These are phyloP conservation scores for Homarus gammarus DNA, from an alignment of 2,888 invertebrate species.

Conservation along the genomic window DNA sequence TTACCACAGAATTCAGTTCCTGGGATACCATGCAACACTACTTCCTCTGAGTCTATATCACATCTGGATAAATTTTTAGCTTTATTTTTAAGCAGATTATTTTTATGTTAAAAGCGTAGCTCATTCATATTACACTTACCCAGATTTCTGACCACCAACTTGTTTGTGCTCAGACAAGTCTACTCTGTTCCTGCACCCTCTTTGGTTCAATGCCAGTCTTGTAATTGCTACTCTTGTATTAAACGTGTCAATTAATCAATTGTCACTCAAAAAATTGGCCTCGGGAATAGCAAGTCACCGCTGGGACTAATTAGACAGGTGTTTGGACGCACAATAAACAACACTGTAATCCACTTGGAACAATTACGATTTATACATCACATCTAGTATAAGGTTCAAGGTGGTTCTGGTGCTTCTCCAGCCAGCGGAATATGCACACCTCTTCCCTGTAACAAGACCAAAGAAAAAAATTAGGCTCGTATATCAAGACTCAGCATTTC, in stretches of 20 bases:
- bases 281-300: conserved; percentile 36
- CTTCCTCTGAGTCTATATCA: neutral
- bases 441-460: conserved; percentile 27
- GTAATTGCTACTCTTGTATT: neutral
- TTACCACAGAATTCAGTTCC: neutral
- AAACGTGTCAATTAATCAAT: neutral
- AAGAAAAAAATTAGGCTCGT: neutral
- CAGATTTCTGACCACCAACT: neutral
- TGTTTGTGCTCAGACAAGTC: neutral
- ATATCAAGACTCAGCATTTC: neutral
- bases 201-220: conserved; percentile 18
- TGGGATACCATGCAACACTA: neutral
- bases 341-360: conserved; percentile 25
- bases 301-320: conserved; percentile 28
- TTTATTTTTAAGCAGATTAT: neutral
- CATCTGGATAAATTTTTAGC: neutral
- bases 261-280: conserved; percentile 4
- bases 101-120: neutral
- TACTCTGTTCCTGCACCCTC: conserved; percentile 9
- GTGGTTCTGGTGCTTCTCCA: conserved; percentile 47
- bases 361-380: conserved; percentile 37
- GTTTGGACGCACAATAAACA: conserved; percentile 35
- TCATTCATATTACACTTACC: neutral
- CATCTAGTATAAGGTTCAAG: conserved; percentile 34
- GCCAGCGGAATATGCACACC: conserved; percentile 50